Base-by-base conservation (phyloP, 2,888 invertebrate genomes). In the Anorthoa munda region DNA sequence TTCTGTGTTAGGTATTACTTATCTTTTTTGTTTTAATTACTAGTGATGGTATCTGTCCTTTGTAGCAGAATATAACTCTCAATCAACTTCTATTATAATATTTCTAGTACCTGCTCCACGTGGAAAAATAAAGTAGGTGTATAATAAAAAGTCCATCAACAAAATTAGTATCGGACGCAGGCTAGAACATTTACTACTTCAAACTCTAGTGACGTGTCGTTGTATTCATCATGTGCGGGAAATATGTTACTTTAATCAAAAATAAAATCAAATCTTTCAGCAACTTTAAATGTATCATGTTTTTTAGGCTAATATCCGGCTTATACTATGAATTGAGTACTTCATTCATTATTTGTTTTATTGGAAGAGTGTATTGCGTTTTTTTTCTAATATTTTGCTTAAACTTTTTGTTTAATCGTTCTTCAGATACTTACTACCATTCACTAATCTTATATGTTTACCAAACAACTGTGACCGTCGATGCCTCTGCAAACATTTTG, bases 261-360 rank as follows among this genome's bases (percentile, higher is more conserved):
- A 61, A 50, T 0, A 50, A 72, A 72, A 12, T 73, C 0, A 23
- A 60, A 56, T 31, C 17, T n/a, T 50, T 18, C 26, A 45, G 45
- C 4, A 60, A 69, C 13, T n/a, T 56, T 4, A 72, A 63, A 2
- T 39, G 26, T n/a, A 12, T 58, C 13, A 48, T 72, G 23, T 56
- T 72, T 3, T 15, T 45, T 0, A 58, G 56, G 2, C 50, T 72
- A 2, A 21, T 56, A 21, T 58, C 26, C 0, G 56, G 63, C 3
- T 63, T 73, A 18, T 73, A 58, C 18, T 73, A 73, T 15, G 5
- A 51, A 13, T 56, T 63, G 18, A 45, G 55, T 18, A 56, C 50
- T 63, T 50, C 21, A 26, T 23, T 46, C 4, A 50, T 73, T 31
- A 18, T 58, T 26, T 50, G 56, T 26, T 56, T 73, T 0, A 56